Percentiles rank a stretch among this genome's conserved stretches.
Conservation (phyloP, 2,797 vertebrate genomes). For the Arctocebus calabarensis region DNA sequence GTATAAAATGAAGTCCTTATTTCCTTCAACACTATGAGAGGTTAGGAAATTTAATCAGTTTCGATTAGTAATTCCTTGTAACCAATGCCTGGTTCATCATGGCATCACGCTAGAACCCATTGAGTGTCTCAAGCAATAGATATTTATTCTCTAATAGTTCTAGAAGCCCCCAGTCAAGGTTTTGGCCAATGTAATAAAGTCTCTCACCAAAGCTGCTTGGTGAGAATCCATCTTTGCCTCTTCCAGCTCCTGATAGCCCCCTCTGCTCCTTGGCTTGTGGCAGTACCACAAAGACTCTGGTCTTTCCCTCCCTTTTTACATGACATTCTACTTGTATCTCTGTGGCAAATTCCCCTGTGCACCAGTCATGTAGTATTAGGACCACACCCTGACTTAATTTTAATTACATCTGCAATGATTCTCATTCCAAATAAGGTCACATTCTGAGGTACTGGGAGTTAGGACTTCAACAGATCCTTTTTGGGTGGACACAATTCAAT, state of each 20-base stretch:
- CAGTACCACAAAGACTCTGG: no score
- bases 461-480: background rate
- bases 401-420: background rate
- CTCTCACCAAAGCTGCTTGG: background rate
- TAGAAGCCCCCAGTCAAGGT: background rate
- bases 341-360: background rate
- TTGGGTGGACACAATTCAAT: background rate
- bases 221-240: background rate
- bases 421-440: background rate
- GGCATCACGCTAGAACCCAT: background rate
- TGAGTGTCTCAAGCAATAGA: background rate
- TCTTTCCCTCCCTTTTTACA: background rate
- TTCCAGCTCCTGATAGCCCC: background rate
- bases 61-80: background rate
- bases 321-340: background rate
- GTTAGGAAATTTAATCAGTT: background rate
- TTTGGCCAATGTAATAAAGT: background rate
- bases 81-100: background rate
- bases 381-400: background rate
- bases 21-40: background rate
- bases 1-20: conserved; percentile 4
- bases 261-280: background rate
- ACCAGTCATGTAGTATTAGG: background rate
- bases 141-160: background rate
- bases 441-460: background rate